phyloP scores from a whole-genome alignment of 30 jellyfish, hydroid and myxozoan species.

The Hydractinia symbiolongicarpus region DNA sequence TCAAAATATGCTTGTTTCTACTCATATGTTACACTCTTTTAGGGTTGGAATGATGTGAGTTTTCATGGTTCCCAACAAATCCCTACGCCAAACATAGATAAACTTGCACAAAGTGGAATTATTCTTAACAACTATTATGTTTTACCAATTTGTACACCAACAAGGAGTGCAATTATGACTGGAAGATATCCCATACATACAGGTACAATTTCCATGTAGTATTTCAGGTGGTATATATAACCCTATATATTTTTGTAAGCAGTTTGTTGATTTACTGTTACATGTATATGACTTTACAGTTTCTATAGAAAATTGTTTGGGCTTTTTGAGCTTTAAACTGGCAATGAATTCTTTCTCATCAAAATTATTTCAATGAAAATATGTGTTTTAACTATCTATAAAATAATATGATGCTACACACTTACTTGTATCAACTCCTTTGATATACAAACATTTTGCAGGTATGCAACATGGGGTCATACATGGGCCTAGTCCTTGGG shows the following conservation, averaged over 20 bases:
- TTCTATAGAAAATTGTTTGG: too few relatives aligned
- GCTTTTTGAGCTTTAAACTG: too few relatives aligned
- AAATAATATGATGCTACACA: too few relatives aligned
- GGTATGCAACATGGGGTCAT: slow-evolving; percentile 75
- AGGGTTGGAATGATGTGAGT: slow-evolving; percentile 39
- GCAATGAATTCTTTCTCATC: too few relatives aligned
- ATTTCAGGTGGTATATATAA: too few relatives aligned
- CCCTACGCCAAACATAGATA: slow-evolving; percentile 30
- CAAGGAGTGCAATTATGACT: slow-evolving; percentile 35
- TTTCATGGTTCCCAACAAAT: slow-evolving; percentile 30
- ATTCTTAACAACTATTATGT: slow-evolving; percentile 28
- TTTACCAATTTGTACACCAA: slow-evolving; percentile 21
- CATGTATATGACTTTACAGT: too few relatives aligned
- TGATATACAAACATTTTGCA: neutral
- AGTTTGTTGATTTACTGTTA: too few relatives aligned
- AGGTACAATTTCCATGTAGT: neutral
- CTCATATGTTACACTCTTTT: neutral
- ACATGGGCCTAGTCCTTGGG: slow-evolving; percentile 81
- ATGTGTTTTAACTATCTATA: too few relatives aligned
- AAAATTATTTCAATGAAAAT: too few relatives aligned
- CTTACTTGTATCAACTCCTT: too few relatives aligned
- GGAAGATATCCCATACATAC: slow-evolving; percentile 31
- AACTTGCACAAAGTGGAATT: slow-evolving; percentile 16
- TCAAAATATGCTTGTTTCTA: neutral
- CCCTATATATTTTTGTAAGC: too few relatives aligned